Base-by-base conservation (phyloP, 2,797 vertebrate species). In the Phataginus tetradactyla region DNA sequence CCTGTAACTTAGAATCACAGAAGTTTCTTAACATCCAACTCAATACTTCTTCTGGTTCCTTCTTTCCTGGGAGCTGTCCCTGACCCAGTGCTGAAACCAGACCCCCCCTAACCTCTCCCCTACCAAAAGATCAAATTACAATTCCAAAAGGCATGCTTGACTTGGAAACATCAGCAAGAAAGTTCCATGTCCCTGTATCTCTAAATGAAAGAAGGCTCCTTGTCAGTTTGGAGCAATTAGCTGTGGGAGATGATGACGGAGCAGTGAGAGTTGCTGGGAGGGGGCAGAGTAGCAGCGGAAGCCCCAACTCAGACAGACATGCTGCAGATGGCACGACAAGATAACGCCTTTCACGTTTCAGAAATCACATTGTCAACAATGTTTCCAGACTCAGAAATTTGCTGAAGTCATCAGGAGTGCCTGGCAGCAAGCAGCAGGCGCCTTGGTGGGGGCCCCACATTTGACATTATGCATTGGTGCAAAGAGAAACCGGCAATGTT, bases 311-410 rank as follows among this genome's bases (percentile, higher is more conserved):
- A 98, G 98, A 98, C 98, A 98, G 98, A 98, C 97, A 98, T 7
- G 96, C 98, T 75, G 97, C 98, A 99, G 98, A 98, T 97, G 98
- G 98, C 98, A 98, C 42, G 1, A 97, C 51, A 92, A 98, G 99
- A 98, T 98, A 99, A 98, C 97, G 98, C 98, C 98, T 99, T 98
- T 98, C 98, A 90, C 96, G 81, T 99, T 99, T 99, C 99, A 99
- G 99, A 99, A 99, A 99, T 99, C 99, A 99, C 99, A 98, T 98
- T 98, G 99, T 98, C 98, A 97, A 98, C 97, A 97, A 97, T 97
- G 98, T 98, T 99, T 98, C 97, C 96, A 98, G 98, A 96, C 97
- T 97, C 80, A 61, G 97, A 98, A 98, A 98, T 98, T 98, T 99
- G 99, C 99, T 99, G 98, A 98, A 99, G 99, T 99, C 97, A 98